These are phyloP conservation scores for Hapalemur alaotrensis DNA, from an alignment of 2,797 vertebrate species.

Conservation along the genomic window DNA sequence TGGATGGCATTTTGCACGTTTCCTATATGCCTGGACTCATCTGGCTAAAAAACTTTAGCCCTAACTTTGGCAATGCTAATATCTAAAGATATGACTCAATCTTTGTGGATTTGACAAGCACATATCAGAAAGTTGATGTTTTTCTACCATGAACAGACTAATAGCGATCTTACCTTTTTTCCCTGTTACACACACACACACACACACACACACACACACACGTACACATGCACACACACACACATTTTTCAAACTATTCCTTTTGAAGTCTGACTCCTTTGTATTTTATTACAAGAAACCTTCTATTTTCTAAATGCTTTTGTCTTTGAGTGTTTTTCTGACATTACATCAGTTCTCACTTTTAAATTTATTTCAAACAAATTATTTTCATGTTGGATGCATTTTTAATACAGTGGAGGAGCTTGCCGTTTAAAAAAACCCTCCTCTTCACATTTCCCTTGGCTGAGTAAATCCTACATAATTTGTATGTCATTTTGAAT, in stretches of 20 bases:
- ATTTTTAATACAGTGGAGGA: neutral
- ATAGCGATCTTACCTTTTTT: neutral
- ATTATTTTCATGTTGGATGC: neutral
- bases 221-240: neutral
- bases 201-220: neutral
- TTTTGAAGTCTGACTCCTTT: slow-evolving; percentile 19
- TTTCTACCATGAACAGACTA: neutral
- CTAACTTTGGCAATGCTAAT: neutral
- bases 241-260: neutral
- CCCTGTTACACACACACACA: neutral
- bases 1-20: neutral
- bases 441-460: slow-evolving; percentile 6
- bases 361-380: slow-evolving; percentile 38
- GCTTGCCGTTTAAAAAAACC: slow-evolving; percentile 31
- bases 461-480: neutral
- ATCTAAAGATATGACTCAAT: slow-evolving; percentile 10
- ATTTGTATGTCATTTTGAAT: slow-evolving; percentile 16
- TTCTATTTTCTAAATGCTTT: slow-evolving; percentile 13
- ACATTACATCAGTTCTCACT: neutral
- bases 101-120: slow-evolving; percentile 31
- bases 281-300: slow-evolving; percentile 11
- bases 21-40: neutral
- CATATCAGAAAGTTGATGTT: neutral
- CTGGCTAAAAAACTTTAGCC: neutral
- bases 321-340: slow-evolving; percentile 23